These are phyloP conservation scores for Cepaea nemoralis DNA, from an alignment of 1,140 invertebrate species.

Conservation along the genomic window DNA sequence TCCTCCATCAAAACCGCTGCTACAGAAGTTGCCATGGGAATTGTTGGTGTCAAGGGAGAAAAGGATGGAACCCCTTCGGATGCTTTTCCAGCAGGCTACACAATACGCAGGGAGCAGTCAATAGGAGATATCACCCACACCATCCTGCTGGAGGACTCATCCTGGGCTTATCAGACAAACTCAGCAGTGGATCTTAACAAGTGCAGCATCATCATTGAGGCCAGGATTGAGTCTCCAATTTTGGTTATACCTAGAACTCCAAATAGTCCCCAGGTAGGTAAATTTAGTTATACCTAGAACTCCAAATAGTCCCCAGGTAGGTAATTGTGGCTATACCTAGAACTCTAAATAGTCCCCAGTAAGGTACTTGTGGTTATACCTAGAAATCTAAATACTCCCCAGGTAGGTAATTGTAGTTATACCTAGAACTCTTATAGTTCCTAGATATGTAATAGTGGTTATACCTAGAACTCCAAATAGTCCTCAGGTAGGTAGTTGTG, in stretches of 20 bases:
- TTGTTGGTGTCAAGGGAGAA: constrained; percentile 75
- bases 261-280: constrained; percentile 78
- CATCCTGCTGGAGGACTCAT: constrained; percentile 44
- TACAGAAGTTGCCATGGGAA: constrained; percentile 91
- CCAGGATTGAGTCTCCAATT: constrained; percentile 90
- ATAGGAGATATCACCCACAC: constrained; percentile 47
- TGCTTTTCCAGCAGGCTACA: not conserved
- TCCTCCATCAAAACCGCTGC: constrained; percentile 90
- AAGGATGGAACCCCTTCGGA: not conserved
- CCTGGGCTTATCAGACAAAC: not conserved
- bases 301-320: constrained; percentile 79
- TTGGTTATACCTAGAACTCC: constrained; percentile 85
- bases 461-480: too few relatives aligned
- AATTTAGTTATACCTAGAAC: constrained; percentile 80
- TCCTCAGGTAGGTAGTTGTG: too few relatives aligned
- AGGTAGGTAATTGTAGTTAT: constrained; percentile 69
- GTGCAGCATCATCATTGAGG: constrained; percentile 72
- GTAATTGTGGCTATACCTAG: constrained; percentile 79
- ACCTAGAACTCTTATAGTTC: too few relatives aligned
- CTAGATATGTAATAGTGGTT: too few relatives aligned
- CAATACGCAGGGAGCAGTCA: constrained; percentile 39
- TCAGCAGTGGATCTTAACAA: constrained; percentile 31
- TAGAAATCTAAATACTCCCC: constrained; percentile 80
- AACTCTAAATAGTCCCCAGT: constrained; percentile 80
- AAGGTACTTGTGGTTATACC: constrained; percentile 78